These are phyloP conservation scores for Salvelinus alpinus DNA, from an alignment of 2,113 vertebrate species.

Conservation along the genomic window DNA sequence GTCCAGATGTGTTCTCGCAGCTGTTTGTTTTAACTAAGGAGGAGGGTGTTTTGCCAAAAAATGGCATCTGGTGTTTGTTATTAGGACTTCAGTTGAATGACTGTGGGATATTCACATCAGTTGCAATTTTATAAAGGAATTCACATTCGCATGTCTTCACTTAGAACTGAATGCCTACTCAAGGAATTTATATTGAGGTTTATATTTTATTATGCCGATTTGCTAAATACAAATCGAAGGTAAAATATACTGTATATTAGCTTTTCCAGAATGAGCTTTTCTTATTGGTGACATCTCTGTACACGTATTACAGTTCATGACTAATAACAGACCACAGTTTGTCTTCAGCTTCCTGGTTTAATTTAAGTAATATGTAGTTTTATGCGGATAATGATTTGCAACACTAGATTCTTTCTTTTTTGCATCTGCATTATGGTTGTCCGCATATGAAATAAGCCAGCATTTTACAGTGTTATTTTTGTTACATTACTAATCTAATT, in stretches of 20 bases:
- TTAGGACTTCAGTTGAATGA: background rate
- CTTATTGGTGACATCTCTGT: too few species aligned
- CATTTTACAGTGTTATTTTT: slow-evolving; percentile 13
- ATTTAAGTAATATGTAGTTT: background rate
- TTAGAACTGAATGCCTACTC: background rate
- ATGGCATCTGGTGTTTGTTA: background rate
- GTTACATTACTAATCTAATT: background rate
- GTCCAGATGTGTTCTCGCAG: background rate
- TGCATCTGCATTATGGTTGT: background rate
- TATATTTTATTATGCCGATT: slow-evolving; percentile 27
- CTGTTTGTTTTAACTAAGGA: background rate
- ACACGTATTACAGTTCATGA: too few species aligned
- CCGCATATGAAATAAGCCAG: background rate
- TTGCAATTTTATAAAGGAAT: background rate
- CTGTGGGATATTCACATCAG: background rate
- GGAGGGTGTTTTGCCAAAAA: background rate
- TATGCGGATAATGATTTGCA: background rate
- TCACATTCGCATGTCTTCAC: background rate
- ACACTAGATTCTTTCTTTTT: background rate
- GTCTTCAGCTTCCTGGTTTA: too few species aligned
- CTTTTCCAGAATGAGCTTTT: slow-evolving; percentile 2
- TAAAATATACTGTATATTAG: background rate
- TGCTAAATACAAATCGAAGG: slow-evolving; percentile 9
- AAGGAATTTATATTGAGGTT: background rate
- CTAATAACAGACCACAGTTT: too few species aligned